phyloP scores from a whole-genome alignment of 2,888 invertebrate species.

The Tillus elongatus region DNA sequence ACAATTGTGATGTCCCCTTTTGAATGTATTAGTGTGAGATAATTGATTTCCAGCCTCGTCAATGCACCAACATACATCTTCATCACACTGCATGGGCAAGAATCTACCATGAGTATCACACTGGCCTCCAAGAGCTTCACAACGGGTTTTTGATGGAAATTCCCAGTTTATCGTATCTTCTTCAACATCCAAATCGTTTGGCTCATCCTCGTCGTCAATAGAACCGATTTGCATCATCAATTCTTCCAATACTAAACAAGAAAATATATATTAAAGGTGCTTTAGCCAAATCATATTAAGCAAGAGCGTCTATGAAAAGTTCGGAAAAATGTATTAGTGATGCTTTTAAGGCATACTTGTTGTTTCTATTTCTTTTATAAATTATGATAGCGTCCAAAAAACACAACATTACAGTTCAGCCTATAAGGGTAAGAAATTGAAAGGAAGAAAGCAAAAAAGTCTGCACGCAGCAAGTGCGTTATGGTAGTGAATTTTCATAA shows the following conservation, averaged over 20 bases:
- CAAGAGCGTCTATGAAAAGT: no score
- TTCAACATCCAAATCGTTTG: constrained; percentile 34
- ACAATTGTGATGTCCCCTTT: constrained; percentile 50
- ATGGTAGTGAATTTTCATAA: no score
- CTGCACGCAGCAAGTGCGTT: no score
- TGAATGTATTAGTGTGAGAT: constrained; percentile 51
- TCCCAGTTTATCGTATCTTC: constrained; percentile 25
- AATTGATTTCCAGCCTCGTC: constrained; percentile 73
- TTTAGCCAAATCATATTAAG: no score
- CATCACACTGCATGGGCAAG: constrained; percentile 64
- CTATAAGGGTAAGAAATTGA: no score
- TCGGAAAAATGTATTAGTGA: no score
- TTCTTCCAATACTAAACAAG: constrained; percentile 54
- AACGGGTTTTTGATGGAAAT: constrained; percentile 36
- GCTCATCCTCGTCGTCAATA: constrained; percentile 45
- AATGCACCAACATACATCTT: constrained; percentile 74
- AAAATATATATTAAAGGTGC: no score
- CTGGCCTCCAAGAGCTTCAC: constrained; percentile 45
- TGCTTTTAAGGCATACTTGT: no score
- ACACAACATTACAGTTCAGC: no score
- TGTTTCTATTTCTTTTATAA: no score
- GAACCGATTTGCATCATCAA: constrained; percentile 57
- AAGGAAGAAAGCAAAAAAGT: no score
- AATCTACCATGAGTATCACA: constrained; percentile 64
- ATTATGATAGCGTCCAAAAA: no score